These are phyloP conservation scores for Lichenostomus cassidix DNA, from an alignment of 2,113 vertebrate species.

Conservation along the genomic window DNA sequence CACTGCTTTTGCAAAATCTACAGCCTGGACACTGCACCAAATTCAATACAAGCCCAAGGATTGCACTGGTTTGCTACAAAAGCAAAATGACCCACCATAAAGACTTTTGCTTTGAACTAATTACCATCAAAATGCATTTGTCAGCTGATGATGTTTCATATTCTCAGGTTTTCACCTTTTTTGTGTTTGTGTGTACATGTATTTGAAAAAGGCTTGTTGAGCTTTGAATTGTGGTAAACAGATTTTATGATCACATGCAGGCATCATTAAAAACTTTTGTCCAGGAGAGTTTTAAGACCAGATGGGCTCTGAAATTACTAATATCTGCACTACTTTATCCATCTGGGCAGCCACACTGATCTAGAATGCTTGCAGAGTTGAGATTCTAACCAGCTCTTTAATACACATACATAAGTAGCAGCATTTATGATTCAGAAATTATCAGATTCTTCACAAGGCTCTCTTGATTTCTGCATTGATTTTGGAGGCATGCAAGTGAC, in stretches of 20 bases:
- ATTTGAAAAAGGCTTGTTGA: not conserved
- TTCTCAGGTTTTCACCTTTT: not conserved
- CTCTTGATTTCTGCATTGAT: not conserved
- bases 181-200: rapidly evolving
- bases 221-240: not conserved
- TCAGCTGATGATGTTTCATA: not conserved
- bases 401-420: rapidly evolving
- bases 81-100: not conserved
- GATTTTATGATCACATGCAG: not conserved
- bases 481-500: not conserved
- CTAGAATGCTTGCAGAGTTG: not conserved
- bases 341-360: not conserved
- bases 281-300: not conserved
- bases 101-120: not conserved
- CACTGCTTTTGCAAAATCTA: not conserved
- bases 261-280: not conserved
- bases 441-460: not conserved
- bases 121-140: not conserved
- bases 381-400: not conserved
- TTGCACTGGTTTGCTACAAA: not conserved
- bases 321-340: not conserved
- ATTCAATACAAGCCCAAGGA: not conserved
- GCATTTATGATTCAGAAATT: not conserved
- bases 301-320: not conserved
- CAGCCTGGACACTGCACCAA: not conserved